Base-by-base conservation (phyloP, 1,140 invertebrate species). In the Leptinotarsa texana region DNA sequence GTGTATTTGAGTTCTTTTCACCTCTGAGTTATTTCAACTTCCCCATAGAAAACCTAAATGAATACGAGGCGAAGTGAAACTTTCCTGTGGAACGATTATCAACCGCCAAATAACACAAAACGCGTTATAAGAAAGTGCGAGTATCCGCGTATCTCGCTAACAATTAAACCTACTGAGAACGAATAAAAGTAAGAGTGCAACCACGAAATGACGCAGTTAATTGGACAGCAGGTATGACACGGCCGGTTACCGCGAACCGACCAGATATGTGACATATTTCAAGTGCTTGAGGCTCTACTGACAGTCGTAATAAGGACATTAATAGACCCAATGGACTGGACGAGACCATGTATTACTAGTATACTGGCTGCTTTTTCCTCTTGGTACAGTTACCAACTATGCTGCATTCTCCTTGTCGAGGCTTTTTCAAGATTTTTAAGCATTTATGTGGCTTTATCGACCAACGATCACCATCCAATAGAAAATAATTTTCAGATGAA, bases 191-290 rank as follows among this genome's bases (percentile, higher is more conserved):
- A 79, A 81, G 69, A 81, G 76, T 74, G 72, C 33, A 75, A 77
- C 73, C 72, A 74, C 74, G 72, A 75, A 78, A 79, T 77, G 77
- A 78, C 75, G 69, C 74, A 76, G 75, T 80, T 81, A 81, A 81
- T 81, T 82, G 81, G 77, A 72, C 71, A 76, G 76, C 72, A 67
- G 75, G 80, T 82, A 82, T 80, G 75, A 82, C 81, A 82, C 80
- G 76, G 76, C 77, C 70, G 80, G 79, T 82, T 80, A 82, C 81
- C 76, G 76, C 79, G 75, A 75, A 80, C 75, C 70, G 76, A 69
- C 78, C 73, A 80, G 79, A 82, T 81, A 82, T 82, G 80, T 80
- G 78, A 82, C 81, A 80, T 82, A 82, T 82, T 81, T 82, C 77
- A 82, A 79, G 78, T 76, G 79, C 76, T 76, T 76, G 51, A 73